These are phyloP conservation scores for Chloroclysta siterata DNA, from an alignment of 2,888 invertebrate genomes.

Conservation along the genomic window DNA sequence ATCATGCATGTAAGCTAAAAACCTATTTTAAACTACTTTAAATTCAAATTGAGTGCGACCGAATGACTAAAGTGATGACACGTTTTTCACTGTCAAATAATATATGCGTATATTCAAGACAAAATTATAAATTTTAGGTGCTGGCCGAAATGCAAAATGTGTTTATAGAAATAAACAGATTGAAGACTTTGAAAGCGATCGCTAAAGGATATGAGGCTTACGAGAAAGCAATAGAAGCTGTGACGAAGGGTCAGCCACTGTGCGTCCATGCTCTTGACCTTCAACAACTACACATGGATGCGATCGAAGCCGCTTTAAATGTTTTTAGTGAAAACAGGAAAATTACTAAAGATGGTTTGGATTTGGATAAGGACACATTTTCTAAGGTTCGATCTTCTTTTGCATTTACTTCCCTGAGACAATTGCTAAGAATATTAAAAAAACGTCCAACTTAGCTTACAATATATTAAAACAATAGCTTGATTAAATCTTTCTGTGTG, in stretches of 20 bases:
- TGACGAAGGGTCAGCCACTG: constrained; percentile 20
- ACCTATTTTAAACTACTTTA: background rate
- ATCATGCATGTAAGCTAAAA: constrained; percentile 18
- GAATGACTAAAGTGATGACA: background rate
- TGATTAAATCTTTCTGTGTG: background rate
- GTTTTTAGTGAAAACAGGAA: constrained; percentile 27
- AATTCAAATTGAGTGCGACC: background rate
- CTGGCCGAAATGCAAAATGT: constrained; percentile 17
- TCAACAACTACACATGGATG: constrained; percentile 15
- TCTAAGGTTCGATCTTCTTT: constrained; percentile 17
- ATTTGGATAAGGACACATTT: constrained; percentile 23
- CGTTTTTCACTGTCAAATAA: too few species aligned
- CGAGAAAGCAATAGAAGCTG: constrained; percentile 23
- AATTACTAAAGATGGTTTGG: constrained; percentile 7
- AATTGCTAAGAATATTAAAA: too few species aligned
- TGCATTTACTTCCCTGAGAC: too few species aligned
- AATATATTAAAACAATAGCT: background rate
- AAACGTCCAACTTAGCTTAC: too few species aligned
- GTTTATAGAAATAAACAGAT: constrained; percentile 26
- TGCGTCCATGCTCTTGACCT: constrained; percentile 23
- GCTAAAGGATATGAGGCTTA: constrained; percentile 26
- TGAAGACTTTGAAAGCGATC: constrained; percentile 28
- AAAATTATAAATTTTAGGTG: constrained; percentile 13
- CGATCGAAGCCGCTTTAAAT: constrained; percentile 18
- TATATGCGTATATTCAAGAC: background rate